These are phyloP conservation scores for Ostrea edulis DNA, from an alignment of 1,140 invertebrate species.

Conservation along the genomic window DNA sequence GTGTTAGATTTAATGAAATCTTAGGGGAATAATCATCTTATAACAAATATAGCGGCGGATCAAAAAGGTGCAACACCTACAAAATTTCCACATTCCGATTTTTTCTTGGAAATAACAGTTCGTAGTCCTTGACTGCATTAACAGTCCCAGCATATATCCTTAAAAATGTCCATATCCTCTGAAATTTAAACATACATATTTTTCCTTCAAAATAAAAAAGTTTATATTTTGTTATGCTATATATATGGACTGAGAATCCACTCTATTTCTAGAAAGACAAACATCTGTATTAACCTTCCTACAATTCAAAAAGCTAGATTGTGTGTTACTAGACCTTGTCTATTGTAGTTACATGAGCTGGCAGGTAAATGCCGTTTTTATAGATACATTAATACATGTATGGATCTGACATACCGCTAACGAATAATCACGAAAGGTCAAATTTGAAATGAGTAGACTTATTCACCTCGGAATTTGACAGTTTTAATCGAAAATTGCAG, in stretches of 20 bases:
- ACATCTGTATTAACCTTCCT: not conserved
- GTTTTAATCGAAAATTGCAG: constrained; percentile 9
- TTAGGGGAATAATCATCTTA: too few species aligned
- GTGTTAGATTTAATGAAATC: too few species aligned
- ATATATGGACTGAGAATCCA: not conserved
- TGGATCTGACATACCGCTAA: not conserved
- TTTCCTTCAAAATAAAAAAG: not conserved
- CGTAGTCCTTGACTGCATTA: too few species aligned
- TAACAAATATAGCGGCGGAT: too few species aligned
- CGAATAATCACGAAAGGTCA: constrained; percentile 12
- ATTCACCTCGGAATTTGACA: not conserved
- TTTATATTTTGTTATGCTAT: not conserved
- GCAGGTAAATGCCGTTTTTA: not conserved
- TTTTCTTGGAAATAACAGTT: too few species aligned
- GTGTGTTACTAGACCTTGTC: not conserved
- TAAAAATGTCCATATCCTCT: too few species aligned
- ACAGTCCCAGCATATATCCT: too few species aligned
- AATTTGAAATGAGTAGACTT: constrained; percentile 12
- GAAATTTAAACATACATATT: not conserved
- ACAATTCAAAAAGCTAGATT: not conserved
- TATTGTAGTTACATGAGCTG: not conserved
- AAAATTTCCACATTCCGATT: too few species aligned
- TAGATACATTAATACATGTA: not conserved
- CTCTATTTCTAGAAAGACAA: not conserved
- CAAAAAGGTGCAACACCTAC: too few species aligned